Evolutionary conservation across 2,888 invertebrate genomes (phyloP), one percentile per base, ranked within the genome.

Genomic region (Hirtodrosophila duncani): DNA sequence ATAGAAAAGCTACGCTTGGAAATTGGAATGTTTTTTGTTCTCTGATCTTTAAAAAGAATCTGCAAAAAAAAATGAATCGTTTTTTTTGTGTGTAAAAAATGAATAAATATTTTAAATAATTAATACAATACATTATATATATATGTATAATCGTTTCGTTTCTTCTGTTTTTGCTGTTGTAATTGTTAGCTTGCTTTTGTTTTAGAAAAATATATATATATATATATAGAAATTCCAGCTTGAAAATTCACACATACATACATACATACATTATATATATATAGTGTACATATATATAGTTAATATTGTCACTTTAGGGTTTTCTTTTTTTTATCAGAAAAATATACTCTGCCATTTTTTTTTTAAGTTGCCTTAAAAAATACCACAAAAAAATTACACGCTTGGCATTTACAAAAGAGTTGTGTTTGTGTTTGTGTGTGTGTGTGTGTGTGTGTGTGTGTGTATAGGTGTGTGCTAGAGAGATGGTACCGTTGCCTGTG

Each of bases 291-390:
- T 37, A 29, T 66, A 55, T 60, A 63, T 53, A 62, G 59, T 67
- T 81, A 75, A 72, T 83, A 81, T 81, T 81, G 83, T 83, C 82
- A 70, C n/a, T 81, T 74, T 75, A 79, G 71, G 75, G 60, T 77
- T 82, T n/a, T n/a, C n/a, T n/a, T n/a, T n/a, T n/a, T n/a, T n/a
- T n/a, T n/a, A n/a, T n/a, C 69, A 66, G 63, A 79, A 81, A 77
- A 79, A 77, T 81, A 75, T 68, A 65, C 48, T 52, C 30, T 18
- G 53, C 68, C 62, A 67, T 38, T 7, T 21, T 38, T 27, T 26
- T 38, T 61, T 24, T 30, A 21, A 38, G 27, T 48, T 33, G 21
- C 14, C 17, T 26, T 9, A 41, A 45, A 21, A 43, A 34, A 44
- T 14, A 8, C 20, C 39, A 31, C 31, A 56, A 41, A 55, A 52